Percentiles rank a stretch among this genome's conserved stretches.
Conservation (phyloP, 2,888 invertebrate species). For the Stenolophus ochropezus region DNA sequence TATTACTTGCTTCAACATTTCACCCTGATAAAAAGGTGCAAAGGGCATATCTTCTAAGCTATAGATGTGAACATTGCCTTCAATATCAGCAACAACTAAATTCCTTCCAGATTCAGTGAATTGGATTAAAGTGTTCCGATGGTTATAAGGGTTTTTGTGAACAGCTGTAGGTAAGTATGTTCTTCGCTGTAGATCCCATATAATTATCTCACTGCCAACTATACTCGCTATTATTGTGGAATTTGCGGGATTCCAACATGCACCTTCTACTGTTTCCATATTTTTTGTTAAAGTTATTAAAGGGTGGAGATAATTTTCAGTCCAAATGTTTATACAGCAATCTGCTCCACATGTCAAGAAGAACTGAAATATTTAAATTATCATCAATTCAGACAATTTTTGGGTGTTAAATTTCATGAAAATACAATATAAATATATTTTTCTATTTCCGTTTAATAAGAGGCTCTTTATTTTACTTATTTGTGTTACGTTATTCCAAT, state of each 20-base stretch:
- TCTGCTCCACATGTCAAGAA: slow-evolving; percentile 87
- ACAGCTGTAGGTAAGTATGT: slow-evolving; percentile 81
- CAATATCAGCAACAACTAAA: slow-evolving; percentile 80
- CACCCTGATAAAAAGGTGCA: slow-evolving; percentile 80
- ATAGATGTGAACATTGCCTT: slow-evolving; percentile 81
- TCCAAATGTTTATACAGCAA: slow-evolving; percentile 85
- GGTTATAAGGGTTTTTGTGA: slow-evolving; percentile 74
- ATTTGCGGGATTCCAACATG: slow-evolving; percentile 84
- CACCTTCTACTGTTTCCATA: slow-evolving; percentile 74
- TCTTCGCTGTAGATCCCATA: slow-evolving; percentile 88
- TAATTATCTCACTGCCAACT: slow-evolving; percentile 79
- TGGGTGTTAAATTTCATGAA: too few relatives aligned
- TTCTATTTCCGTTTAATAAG: too few relatives aligned
- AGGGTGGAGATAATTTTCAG: slow-evolving; percentile 77
- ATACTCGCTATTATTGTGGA: slow-evolving; percentile 84
- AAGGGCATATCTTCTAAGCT: slow-evolving; percentile 86
- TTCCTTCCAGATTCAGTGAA: slow-evolving; percentile 83
- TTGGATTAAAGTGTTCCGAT: slow-evolving; percentile 75
- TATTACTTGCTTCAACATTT: slow-evolving; percentile 79
- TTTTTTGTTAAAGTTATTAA: slow-evolving; percentile 73
- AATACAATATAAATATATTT: too few relatives aligned
- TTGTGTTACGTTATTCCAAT: too few relatives aligned
- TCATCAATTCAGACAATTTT: too few relatives aligned
- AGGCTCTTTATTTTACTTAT: too few relatives aligned
- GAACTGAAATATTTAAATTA: slow-evolving; percentile 68